phyloP scores from a whole-genome alignment of 2,797 vertebrate genomes.

The Echeneis naucrates region DNA sequence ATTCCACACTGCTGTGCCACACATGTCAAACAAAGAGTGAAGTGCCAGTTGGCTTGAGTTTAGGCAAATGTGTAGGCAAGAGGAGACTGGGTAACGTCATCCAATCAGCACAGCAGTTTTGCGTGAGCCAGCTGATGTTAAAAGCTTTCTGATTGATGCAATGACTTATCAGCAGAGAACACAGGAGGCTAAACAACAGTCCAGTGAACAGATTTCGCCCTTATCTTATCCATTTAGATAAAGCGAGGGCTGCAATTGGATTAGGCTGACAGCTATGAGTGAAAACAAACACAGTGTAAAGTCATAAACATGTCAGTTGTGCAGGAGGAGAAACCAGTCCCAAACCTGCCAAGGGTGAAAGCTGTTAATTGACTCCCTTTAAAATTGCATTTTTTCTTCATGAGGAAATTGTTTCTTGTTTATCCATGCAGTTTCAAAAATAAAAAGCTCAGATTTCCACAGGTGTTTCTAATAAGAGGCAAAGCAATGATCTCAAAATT shows the following conservation, averaged over 20 bases:
- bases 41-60: conserved; percentile 26
- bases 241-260: conserved; percentile 42
- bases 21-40: conserved; percentile 54
- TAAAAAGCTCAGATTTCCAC: conserved; percentile 29
- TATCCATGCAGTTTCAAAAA: neutral
- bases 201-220: conserved; percentile 30
- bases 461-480: conserved; percentile 67
- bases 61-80: conserved; percentile 58
- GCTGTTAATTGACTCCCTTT: neutral
- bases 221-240: conserved; percentile 69
- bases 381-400: neutral
- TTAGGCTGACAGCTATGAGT: conserved; percentile 41
- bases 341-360: conserved; percentile 22
- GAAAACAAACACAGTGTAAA: conserved; percentile 53
- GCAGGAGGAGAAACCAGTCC: conserved; percentile 22
- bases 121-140: conserved; percentile 35
- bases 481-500: conserved; percentile 69
- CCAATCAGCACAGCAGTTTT: conserved; percentile 9
- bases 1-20: conserved; percentile 42
- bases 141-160: conserved; percentile 50
- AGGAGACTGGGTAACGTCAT: conserved; percentile 30
- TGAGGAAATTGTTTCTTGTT: neutral
- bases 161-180: conserved; percentile 54
- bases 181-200: conserved; percentile 39
- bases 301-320: conserved; percentile 55